phyloP scores from a whole-genome alignment of 2,113 vertebrate species.

The Gallinago paraguaiae region DNA sequence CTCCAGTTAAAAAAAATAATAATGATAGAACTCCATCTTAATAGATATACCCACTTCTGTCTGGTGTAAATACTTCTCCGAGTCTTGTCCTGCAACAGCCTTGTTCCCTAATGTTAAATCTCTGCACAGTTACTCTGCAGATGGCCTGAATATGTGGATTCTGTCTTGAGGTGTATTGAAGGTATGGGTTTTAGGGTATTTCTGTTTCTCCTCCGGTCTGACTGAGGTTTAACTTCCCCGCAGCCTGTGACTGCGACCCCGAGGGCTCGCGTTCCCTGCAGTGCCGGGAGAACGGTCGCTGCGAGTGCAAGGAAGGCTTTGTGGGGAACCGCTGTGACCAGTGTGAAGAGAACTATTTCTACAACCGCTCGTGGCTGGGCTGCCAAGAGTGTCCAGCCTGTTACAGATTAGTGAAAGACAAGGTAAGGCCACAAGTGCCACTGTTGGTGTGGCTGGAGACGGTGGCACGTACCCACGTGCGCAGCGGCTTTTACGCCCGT shows the following conservation, averaged over 20 bases:
- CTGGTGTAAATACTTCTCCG: slow-evolving; percentile 45
- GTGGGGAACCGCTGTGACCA: slow-evolving; percentile 93
- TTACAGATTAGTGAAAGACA: slow-evolving; percentile 92
- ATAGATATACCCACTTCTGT: slow-evolving; percentile 17
- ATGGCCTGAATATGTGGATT: not conserved
- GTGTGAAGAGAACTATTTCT: slow-evolving; percentile 98
- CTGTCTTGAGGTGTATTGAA: not conserved
- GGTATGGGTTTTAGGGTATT: not conserved
- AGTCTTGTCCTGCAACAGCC: slow-evolving; percentile 7
- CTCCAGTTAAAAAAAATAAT: no score
- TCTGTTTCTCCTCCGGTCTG: not conserved
- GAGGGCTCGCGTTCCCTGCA: slow-evolving; percentile 88
- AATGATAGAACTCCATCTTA: not conserved
- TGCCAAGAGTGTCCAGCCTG: slow-evolving; percentile 97
- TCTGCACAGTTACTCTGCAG: slow-evolving; percentile 36
- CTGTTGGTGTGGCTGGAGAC: not conserved
- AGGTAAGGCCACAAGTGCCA: slow-evolving; percentile 72
- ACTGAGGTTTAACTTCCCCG: not conserved
- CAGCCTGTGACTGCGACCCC: slow-evolving; percentile 94
- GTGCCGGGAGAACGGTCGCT: slow-evolving; percentile 87
- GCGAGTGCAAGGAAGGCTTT: slow-evolving; percentile 89
- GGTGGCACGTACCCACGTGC: accelerated
- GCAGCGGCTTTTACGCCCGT: accelerated
- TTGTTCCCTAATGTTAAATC: slow-evolving; percentile 27
- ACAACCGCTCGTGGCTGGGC: slow-evolving; percentile 90